Conservation (phyloP, 2,797 vertebrate genomes). For the Morelia viridis region DNA sequence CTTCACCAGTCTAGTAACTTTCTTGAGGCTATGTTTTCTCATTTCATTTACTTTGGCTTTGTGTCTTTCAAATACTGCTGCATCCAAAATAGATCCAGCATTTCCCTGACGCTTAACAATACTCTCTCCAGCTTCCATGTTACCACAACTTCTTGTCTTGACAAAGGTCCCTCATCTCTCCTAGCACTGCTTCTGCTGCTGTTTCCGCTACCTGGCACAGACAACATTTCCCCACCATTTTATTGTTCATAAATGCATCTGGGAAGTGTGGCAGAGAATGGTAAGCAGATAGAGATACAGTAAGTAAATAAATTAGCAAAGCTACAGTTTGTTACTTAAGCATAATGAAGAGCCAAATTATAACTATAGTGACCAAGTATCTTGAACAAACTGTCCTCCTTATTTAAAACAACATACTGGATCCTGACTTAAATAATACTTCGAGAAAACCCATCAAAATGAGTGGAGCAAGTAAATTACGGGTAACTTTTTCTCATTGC, state of each 20-base stretch:
- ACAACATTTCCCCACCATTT: not conserved
- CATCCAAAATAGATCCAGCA: constrained; percentile 60
- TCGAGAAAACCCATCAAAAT: not conserved
- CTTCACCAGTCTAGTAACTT: constrained; percentile 35
- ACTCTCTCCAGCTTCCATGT: not conserved
- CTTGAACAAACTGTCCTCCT: not conserved
- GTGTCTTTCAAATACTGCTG: not conserved
- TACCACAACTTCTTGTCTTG: not conserved
- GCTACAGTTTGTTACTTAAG: not conserved
- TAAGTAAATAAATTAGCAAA: not conserved
- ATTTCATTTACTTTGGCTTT: constrained; percentile 63
- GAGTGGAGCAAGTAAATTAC: not conserved
- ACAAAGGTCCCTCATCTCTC: not conserved
- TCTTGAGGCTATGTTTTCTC: constrained; percentile 21
- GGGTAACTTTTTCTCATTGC: not conserved
- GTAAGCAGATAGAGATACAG: not conserved
- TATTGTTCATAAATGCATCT: not conserved
- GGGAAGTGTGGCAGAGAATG: not conserved
- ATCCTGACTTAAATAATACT: not conserved
- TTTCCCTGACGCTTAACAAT: constrained; percentile 38
- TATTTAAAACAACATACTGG: not conserved
- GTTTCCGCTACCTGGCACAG: not conserved
- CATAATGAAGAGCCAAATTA: not conserved
- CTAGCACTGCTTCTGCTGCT: not conserved
- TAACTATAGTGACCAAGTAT: not conserved